Conservation (phyloP, 2,113 vertebrate species). For the Notiomystis cincta region DNA sequence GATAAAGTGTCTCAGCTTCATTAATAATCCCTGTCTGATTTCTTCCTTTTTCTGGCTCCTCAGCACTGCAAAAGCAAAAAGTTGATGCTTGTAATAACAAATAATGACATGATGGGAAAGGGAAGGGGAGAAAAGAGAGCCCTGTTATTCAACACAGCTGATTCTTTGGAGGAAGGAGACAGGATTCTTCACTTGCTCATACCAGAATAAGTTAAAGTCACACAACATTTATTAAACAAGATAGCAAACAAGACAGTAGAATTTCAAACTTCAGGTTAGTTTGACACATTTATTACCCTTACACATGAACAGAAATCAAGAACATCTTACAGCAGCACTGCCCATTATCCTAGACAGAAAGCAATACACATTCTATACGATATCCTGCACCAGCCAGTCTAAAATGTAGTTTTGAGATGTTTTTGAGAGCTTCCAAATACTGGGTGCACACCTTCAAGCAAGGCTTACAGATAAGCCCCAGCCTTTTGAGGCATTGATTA, state of each 20-base stretch:
- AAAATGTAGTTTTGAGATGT: not conserved
- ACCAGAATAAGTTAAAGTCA: not conserved
- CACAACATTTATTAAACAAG: fast-evolving
- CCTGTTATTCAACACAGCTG: not conserved
- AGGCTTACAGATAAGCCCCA: not conserved
- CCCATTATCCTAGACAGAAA: not conserved
- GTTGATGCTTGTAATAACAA: not conserved
- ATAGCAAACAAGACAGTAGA: not conserved
- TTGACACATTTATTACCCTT: not conserved
- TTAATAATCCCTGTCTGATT: not conserved
- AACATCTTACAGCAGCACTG: not conserved
- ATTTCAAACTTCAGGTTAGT: fast-evolving
- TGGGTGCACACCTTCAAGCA: not conserved
- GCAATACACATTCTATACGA: not conserved
- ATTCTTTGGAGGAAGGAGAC: not conserved
- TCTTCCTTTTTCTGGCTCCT: not conserved
- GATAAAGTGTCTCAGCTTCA: not conserved
- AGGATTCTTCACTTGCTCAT: not conserved
- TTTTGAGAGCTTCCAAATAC: not conserved
- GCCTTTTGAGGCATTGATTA: not conserved
- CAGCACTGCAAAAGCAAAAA: not conserved
- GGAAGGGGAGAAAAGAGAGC: not conserved
- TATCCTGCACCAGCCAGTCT: not conserved
- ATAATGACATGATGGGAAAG: not conserved
- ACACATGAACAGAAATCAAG: not conserved